A percentile compares a stretch with the other conserved stretches of the same genome.
Evolutionary conservation across 2,888 invertebrate species (phyloP).

Genomic region (Spialia ferax): DNA sequence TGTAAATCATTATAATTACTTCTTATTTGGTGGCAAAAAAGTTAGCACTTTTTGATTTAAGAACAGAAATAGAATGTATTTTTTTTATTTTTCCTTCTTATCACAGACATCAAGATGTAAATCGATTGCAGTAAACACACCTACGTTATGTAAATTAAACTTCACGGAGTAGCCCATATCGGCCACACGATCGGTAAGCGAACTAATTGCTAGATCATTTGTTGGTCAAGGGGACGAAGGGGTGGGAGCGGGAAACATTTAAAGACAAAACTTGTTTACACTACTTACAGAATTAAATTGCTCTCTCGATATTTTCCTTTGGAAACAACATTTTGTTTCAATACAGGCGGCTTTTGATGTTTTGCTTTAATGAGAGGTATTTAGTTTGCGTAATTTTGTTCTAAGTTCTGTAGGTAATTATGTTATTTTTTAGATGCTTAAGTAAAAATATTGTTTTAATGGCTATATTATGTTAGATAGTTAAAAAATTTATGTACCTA

Average conservation of each 20-base stretch:
- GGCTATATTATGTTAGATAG: too few species aligned
- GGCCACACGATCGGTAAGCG: constrained; percentile 27
- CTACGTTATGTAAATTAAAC: neutral
- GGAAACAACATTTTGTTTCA: constrained; percentile 10
- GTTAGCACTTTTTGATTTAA: neutral
- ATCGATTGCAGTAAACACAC: neutral
- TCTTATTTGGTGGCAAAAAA: too few species aligned
- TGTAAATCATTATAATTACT: too few species aligned
- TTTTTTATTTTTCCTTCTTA: neutral
- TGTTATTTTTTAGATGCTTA: neutral
- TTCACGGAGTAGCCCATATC: neutral
- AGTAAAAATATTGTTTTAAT: too few species aligned
- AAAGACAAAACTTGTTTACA: constrained; percentile 79
- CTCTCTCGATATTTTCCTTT: constrained; percentile 53
- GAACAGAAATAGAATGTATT: neutral
- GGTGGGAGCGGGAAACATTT: constrained; percentile 56
- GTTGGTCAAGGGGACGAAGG: constrained; percentile 55
- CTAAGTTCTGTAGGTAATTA: neutral
- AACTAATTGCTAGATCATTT: constrained; percentile 30
- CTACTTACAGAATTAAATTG: constrained; percentile 80
- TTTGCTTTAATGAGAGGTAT: constrained; percentile 1
- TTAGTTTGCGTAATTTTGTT: neutral
- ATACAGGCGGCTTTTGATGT: constrained; percentile 8
- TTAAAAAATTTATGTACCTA: too few species aligned
- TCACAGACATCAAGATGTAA: neutral